Conservation (phyloP, 2,113 vertebrate genomes). For the Alouatta palliata region DNA sequence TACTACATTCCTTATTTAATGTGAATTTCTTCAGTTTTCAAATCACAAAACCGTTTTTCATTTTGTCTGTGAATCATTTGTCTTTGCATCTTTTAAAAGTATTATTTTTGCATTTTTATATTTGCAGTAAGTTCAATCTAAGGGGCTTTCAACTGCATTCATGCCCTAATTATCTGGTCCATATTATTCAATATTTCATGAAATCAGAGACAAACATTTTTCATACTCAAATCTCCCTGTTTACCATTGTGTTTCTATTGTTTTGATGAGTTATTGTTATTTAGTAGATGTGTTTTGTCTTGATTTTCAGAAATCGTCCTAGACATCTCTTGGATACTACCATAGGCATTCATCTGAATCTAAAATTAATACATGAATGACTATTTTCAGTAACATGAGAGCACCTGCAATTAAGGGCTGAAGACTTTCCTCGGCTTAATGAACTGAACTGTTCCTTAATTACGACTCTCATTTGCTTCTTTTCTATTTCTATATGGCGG, state of each 20-base stretch:
- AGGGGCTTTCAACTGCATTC: neutral
- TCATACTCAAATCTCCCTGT: neutral
- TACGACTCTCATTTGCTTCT: neutral
- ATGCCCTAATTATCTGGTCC: neutral
- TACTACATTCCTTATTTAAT: neutral
- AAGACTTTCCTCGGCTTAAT: neutral
- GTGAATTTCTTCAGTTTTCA: neutral
- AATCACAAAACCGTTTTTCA: neutral
- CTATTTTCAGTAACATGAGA: neutral
- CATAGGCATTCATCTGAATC: neutral
- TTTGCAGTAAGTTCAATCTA: neutral
- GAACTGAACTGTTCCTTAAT: neutral
- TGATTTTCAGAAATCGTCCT: neutral
- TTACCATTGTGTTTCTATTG: neutral
- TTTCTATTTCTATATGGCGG: neutral
- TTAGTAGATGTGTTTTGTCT: neutral
- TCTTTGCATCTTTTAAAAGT: neutral
- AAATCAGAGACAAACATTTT: neutral
- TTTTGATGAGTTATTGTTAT: neutral
- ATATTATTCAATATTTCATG: neutral
- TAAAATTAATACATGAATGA: neutral
- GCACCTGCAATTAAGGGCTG: neutral
- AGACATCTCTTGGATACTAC: neutral
- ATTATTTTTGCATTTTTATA: neutral
- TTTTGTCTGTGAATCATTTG: neutral